Percentiles rank a stretch among this genome's conserved stretches.
Conservation (phyloP, 2,888 invertebrate genomes). For the Brachyptera putata region DNA sequence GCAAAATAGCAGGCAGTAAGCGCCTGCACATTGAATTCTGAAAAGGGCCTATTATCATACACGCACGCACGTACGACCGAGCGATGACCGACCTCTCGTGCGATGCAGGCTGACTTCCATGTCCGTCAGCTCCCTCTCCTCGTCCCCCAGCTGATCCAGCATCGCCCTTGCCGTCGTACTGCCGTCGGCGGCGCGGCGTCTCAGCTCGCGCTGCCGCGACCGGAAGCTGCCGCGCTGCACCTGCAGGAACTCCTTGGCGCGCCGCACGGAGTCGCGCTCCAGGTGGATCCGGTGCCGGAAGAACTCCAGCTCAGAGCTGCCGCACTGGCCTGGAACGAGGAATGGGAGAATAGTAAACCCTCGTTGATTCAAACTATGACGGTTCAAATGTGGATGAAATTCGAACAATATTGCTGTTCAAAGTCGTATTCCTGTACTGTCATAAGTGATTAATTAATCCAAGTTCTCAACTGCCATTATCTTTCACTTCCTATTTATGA, state of each 20-base stretch:
- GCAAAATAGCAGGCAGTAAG: no score
- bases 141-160: slow-evolving; percentile 43
- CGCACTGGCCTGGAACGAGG: slow-evolving; percentile 29
- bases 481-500: no score
- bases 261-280: slow-evolving; percentile 75
- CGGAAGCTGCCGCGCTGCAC: slow-evolving; percentile 64
- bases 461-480: no score
- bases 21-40: no score
- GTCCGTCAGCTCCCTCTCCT: slow-evolving; percentile 77
- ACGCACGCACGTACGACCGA: no score
- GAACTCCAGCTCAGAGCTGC: slow-evolving; percentile 67
- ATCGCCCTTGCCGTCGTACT: slow-evolving; percentile 26
- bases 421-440: no score
- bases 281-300: slow-evolving; percentile 76
- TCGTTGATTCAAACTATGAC: no score
- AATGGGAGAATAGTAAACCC: no score
- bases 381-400: no score
- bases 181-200: slow-evolving; percentile 25
- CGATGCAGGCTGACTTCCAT: slow-evolving; percentile 80
- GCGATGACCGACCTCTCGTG: slow-evolving; percentile 46
- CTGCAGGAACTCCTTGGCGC: slow-evolving; percentile 71
- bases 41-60: no score
- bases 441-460: no score
- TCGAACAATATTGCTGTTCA: no score
- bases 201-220: slow-evolving; percentile 56